Evolutionary conservation across 2,888 invertebrate genomes (phyloP), one percentile per base, ranked within the genome.

Genomic region (Monopis laevigella): DNA sequence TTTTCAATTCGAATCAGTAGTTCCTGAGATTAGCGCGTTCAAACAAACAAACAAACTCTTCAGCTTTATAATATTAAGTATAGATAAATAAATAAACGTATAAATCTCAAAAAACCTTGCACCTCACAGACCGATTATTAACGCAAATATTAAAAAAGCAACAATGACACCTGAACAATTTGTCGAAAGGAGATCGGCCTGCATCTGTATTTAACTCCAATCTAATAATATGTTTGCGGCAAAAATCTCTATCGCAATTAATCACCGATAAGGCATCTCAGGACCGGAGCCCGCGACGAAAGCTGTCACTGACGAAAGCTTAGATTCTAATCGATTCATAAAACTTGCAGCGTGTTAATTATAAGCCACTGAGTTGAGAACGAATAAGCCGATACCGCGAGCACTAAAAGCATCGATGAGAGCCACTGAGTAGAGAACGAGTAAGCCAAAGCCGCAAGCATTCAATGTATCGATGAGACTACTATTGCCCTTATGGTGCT

Each of bases 311-410:
- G 80, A 80, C 71, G 75, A 80, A 80, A 80, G 80, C 78, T 78
- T 77, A 78, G 80, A 80, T 80, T 62, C 65, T 75, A 80, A 80
- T 80, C 80, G 73, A 71, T 75, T 78, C 73, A 78, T 77, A 78
- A 78, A 71, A 75, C 71, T 74, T 65, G 71, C 68, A 68, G 70
- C 67, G 80, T 78, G 80, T 80, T 80, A 80, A 80, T 80, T 78
- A 80, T 78, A 78, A 71, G 80, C 80, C 78, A 80, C 80, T 59
- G 78, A 59, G 58, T 65, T 67, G 73, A 68, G 63, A 65, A 60
- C 35, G 21, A 4, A 14, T 8, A 21, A 21, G 24, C n/a, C n/a
- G n/a, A n/a, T n/a, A n/a, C n/a, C n/a, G n/a, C n/a, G n/a, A n/a
- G n/a, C n/a, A n/a, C n/a, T n/a, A n/a, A n/a, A n/a, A n/a, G n/a